These are phyloP conservation scores for Phalloptychus januarius DNA, from an alignment of 2,797 vertebrate genomes.

Conservation along the genomic window DNA sequence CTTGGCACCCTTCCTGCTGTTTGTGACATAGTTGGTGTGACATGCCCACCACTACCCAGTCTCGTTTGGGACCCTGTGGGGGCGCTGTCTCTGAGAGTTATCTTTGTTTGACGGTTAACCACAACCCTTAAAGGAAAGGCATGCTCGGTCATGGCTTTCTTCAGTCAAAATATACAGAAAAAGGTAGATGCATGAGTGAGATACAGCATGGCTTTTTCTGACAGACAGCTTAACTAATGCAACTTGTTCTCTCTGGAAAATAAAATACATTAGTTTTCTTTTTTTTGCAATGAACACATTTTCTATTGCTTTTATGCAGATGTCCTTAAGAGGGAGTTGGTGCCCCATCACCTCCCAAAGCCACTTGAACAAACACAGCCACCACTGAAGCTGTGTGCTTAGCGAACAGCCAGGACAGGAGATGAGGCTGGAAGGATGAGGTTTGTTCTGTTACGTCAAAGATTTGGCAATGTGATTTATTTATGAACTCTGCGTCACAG, in stretches of 20 bases:
- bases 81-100: conserved; percentile 62
- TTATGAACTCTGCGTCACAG: background rate
- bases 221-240: background rate
- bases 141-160: conserved; percentile 31
- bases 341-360: background rate
- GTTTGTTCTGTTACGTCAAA: background rate
- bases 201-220: conserved; percentile 20
- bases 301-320: background rate
- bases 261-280: background rate
- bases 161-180: conserved; percentile 19
- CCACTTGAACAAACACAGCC: background rate
- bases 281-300: background rate
- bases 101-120: conserved; percentile 45
- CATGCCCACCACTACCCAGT: conserved; percentile 44
- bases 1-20: conserved; percentile 48
- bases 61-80: conserved; percentile 56
- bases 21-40: conserved; percentile 74
- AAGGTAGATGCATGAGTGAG: conserved; percentile 11
- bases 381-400: background rate
- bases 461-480: background rate
- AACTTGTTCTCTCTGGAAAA: background rate
- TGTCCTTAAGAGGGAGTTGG: background rate
- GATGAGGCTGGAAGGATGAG: background rate
- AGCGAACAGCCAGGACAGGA: background rate
- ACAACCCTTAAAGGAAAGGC: conserved; percentile 24